These are phyloP conservation scores for Apotomis turbidana DNA, from an alignment of 2,888 invertebrate genomes.

Conservation along the genomic window DNA sequence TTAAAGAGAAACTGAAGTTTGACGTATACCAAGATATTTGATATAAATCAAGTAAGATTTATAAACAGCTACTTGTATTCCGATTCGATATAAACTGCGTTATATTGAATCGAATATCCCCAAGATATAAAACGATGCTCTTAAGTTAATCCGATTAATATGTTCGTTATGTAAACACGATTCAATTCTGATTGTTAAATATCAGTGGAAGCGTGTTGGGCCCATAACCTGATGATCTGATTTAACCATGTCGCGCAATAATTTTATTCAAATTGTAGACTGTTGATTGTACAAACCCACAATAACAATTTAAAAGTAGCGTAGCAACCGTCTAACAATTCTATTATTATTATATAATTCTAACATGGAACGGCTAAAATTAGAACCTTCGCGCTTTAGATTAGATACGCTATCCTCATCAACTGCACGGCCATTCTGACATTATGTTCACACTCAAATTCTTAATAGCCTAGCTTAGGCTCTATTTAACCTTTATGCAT, in stretches of 20 bases:
- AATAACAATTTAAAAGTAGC: no score
- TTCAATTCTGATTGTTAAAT: background rate
- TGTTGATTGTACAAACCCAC: no score
- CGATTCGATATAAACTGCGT: background rate
- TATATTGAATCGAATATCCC: conserved; percentile 5
- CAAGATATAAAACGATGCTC: conserved; percentile 1
- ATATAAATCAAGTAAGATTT: background rate
- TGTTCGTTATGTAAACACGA: background rate
- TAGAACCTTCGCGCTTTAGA: background rate
- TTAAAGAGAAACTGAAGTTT: background rate
- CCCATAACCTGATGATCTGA: no score
- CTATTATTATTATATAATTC: no score
- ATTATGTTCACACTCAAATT: conserved; percentile 8
- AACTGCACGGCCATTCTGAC: conserved; percentile 1
- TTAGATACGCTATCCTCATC: conserved; percentile 4
- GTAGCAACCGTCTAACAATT: no score
- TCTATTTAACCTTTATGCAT: conserved; percentile 15
- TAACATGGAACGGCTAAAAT: background rate
- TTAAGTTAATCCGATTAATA: conserved; percentile 5
- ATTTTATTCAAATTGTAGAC: no score
- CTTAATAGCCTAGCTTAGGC: conserved; percentile 1
- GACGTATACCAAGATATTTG: background rate
- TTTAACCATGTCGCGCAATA: no score
- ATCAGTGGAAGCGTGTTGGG: no score
- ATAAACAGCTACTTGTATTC: background rate